phyloP scores from a whole-genome alignment of 2,888 invertebrate genomes.

The Druceiella hillmani region DNA sequence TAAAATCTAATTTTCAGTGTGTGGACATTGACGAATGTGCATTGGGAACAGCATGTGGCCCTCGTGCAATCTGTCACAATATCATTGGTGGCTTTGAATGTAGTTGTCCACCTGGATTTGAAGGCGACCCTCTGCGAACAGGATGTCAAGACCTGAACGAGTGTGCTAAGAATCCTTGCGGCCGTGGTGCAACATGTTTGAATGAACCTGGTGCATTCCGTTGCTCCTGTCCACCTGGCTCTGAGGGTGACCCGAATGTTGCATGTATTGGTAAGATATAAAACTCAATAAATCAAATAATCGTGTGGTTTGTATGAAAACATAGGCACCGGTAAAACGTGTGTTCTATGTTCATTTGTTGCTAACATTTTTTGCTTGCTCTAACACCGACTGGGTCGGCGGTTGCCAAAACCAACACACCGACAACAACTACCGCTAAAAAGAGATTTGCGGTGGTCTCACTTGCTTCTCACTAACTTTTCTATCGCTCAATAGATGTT shows the following conservation, averaged over 20 bases:
- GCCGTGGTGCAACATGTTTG: slow-evolving; percentile 71
- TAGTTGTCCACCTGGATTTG: slow-evolving; percentile 76
- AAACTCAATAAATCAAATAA: too few relatives aligned
- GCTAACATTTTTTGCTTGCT: too few relatives aligned
- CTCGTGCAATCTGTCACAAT: slow-evolving; percentile 75
- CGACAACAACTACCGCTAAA: slow-evolving; percentile 49
- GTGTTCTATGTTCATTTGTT: too few relatives aligned
- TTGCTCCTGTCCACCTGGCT: slow-evolving; percentile 80
- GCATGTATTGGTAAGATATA: slow-evolving; percentile 65
- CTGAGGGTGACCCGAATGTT: slow-evolving; percentile 69
- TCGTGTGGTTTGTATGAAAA: too few relatives aligned
- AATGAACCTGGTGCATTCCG: slow-evolving; percentile 74
- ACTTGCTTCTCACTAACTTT: slow-evolving; percentile 36
- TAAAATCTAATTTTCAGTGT: slow-evolving; percentile 49
- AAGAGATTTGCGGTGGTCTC: slow-evolving; percentile 39
- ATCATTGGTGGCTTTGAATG: slow-evolving; percentile 76
- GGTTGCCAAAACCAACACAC: slow-evolving; percentile 75
- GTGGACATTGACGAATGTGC: slow-evolving; percentile 81
- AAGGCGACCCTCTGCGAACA: slow-evolving; percentile 69
- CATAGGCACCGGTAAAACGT: too few relatives aligned
- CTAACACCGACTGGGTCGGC: too few relatives aligned
- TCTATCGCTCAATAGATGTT: slow-evolving; percentile 56
- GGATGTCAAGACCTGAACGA: slow-evolving; percentile 73
- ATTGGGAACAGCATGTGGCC: slow-evolving; percentile 66
- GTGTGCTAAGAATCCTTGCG: slow-evolving; percentile 71